These are phyloP conservation scores for Eulemur macaco DNA, from an alignment of 2,113 vertebrate species.

Conservation along the genomic window DNA sequence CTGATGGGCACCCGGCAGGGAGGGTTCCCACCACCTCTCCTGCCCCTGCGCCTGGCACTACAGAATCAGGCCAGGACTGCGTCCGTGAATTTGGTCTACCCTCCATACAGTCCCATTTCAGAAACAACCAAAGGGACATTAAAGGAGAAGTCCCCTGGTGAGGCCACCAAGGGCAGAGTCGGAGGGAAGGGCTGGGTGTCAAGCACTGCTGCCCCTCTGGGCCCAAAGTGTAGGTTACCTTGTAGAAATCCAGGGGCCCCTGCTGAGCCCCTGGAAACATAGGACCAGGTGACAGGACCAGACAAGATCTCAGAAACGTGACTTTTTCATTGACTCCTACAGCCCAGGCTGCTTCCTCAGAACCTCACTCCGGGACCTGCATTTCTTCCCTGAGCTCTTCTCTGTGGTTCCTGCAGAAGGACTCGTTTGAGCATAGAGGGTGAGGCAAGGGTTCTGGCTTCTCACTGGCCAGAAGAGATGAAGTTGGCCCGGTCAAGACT, in stretches of 20 bases:
- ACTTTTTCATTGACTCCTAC: neutral
- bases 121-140: neutral
- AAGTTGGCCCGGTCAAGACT: neutral
- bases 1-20: neutral
- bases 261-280: neutral
- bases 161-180: neutral
- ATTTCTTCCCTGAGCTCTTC: neutral
- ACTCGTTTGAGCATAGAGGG: neutral
- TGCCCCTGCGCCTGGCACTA: neutral
- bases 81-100: neutral
- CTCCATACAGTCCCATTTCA: neutral
- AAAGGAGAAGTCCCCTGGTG: neutral
- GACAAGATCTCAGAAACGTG: neutral
- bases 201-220: neutral
- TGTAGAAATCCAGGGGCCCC: neutral
- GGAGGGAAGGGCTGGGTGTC: neutral
- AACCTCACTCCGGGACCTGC: neutral
- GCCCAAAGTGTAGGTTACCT: neutral
- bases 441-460: neutral
- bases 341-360: neutral
- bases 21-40: neutral
- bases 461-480: neutral
- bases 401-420: neutral
- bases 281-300: neutral
- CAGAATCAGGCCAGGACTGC: neutral